Evolutionary conservation across 2,888 invertebrate species (phyloP).

Genomic region (Spilarctia lutea): DNA sequence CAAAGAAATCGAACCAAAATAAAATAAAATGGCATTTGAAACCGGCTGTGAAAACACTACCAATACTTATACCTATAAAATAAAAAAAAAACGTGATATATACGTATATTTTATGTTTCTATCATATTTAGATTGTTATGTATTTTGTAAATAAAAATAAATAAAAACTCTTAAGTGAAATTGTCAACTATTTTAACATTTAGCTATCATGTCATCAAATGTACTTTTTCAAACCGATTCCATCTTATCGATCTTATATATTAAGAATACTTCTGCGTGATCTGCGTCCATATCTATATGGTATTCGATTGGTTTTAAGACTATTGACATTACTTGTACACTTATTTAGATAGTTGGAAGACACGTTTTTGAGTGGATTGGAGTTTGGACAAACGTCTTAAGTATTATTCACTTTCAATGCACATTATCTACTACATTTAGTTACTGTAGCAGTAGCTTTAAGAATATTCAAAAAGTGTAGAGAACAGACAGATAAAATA

Average conservation of each 20-base stretch:
- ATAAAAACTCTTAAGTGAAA: background rate
- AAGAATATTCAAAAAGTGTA: background rate
- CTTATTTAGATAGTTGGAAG: background rate
- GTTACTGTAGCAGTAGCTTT: background rate
- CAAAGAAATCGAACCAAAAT: no score
- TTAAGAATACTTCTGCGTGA: background rate
- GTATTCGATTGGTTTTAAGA: background rate
- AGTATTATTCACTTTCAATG: background rate
- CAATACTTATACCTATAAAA: no score
- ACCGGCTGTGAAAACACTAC: no score
- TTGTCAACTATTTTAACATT: background rate
- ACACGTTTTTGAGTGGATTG: background rate
- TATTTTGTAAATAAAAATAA: background rate
- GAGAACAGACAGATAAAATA: background rate
- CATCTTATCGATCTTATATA: background rate
- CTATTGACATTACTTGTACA: background rate
- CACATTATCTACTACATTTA: background rate
- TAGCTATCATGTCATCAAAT: background rate
- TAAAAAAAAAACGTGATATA: no score
- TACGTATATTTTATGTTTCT: background rate
- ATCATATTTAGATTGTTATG: background rate
- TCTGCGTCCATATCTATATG: background rate
- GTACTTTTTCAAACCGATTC: background rate
- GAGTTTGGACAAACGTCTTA: background rate
- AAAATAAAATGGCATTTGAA: no score